Base-by-base conservation (phyloP, 2,797 vertebrate genomes). In the Petrocephalus schoutedeni region DNA sequence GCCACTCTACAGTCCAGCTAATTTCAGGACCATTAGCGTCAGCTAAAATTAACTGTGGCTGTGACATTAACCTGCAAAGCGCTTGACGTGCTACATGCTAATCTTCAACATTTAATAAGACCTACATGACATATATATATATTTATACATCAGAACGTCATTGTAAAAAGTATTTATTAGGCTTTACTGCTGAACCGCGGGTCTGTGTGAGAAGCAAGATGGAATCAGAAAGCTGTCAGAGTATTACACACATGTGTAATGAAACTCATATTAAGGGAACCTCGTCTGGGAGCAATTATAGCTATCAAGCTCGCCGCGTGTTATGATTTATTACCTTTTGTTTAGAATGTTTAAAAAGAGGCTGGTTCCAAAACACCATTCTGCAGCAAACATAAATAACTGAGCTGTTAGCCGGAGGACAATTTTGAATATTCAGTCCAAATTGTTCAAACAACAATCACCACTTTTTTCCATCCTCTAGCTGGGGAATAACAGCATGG, bases 251-350 rank as follows among this genome's bases (percentile, higher is more conserved):
- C 54, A 87, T 49, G 57, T 49, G 85, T 67, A 86, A 86, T 67
- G 57, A 86, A 86, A 86, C 57, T 64, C 59, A 28, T 58, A 82
- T 82, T 77, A 87, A 53, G 53, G 32, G 16, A n/a, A 49, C n/a
- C 41, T 7, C 88, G 91, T 96, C 95, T 96, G 95, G 94, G 91
- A 95, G 92, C 92, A 94, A 96, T 96, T 96, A 95, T 28, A 90
- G 92, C 93, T 94, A 93, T 93, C 95, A 88, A 86, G 90, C 14
- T 19, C 8, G n/a, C 41, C 32, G 41, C 59, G 53, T 90, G 90
- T 95, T 95, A 95, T 96, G 95, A 96, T 95, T 92, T 94, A 96
- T 96, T 91, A 94, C 58, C 93, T 94, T 95, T 96, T 96, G 95
- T 96, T 96, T 95, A 95, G 95, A 92, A 87, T 95, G 94, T 95